Evolutionary conservation across 2,113 vertebrate genomes (phyloP).

Genomic region (Platanista minor): DNA sequence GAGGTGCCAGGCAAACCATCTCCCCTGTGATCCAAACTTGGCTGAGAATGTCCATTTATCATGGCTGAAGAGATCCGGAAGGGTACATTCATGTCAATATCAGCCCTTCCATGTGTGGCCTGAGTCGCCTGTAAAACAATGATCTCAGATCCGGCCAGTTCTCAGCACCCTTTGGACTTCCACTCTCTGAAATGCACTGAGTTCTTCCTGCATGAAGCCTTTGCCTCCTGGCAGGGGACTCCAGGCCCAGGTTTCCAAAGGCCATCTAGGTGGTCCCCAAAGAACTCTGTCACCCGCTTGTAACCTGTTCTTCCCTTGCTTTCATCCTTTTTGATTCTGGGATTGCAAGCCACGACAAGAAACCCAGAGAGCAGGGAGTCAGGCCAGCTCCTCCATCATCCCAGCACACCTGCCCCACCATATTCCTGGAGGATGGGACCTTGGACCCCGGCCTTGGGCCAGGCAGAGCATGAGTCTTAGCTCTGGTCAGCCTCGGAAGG

Average conservation of each 20-base stretch:
- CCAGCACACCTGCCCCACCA: rapidly evolving
- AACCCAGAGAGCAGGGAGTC: neutral
- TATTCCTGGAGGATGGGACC: neutral
- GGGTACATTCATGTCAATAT: rapidly evolving
- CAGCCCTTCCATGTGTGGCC: neutral
- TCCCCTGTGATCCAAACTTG: neutral
- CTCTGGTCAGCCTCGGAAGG: neutral
- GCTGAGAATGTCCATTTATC: neutral
- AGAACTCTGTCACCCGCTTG: neutral
- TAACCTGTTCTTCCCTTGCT: neutral
- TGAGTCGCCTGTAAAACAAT: neutral
- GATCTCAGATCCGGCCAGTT: neutral
- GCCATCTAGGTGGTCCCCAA: neutral
- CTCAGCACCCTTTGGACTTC: neutral
- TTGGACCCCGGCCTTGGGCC: neutral
- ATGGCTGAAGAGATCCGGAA: neutral
- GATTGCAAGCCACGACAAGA: neutral
- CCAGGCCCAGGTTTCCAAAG: neutral
- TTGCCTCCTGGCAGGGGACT: neutral
- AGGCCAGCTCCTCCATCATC: neutral
- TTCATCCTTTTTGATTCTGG: neutral
- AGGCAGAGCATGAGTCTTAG: neutral
- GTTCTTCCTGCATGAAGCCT: neutral
- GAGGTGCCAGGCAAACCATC: neutral
- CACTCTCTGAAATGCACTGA: neutral